Evolutionary conservation across 2,113 vertebrate genomes (phyloP).

Genomic region (Pheucticus melanocephalus): DNA sequence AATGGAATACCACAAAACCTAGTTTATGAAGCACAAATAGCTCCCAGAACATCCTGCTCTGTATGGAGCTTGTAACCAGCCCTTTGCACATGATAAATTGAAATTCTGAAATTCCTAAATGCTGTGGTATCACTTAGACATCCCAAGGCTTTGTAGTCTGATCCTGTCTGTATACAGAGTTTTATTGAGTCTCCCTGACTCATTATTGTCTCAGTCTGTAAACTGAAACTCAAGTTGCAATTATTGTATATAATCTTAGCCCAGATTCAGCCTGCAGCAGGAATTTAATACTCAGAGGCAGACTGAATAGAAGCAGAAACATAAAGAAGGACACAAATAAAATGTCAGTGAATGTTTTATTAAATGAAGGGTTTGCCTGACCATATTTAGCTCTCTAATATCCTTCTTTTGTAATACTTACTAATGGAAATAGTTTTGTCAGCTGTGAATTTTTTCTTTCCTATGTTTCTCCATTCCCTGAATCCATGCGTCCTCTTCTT

Average conservation of each 20-base stretch:
- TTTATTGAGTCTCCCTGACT: constrained; percentile 50
- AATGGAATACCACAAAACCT: neutral
- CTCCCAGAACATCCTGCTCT: neutral
- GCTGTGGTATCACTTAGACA: neutral
- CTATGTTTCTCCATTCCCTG: neutral
- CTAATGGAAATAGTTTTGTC: neutral
- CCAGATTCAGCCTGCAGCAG: constrained; percentile 35
- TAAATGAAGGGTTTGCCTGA: constrained; percentile 26
- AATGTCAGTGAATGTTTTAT: constrained; percentile 56
- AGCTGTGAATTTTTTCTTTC: neutral
- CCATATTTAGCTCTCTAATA: constrained; percentile 14
- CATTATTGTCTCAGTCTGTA: constrained; percentile 66
- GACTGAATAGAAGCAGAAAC: constrained; percentile 46
- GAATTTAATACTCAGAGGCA: constrained; percentile 56
- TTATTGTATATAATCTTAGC: constrained; percentile 41
- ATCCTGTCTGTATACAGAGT: neutral
- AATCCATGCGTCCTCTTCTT: neutral
- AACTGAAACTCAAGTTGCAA: constrained; percentile 61
- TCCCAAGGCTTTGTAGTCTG: neutral
- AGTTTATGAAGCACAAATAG: neutral
- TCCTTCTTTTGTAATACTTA: constrained; percentile 21
- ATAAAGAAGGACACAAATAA: constrained; percentile 47
- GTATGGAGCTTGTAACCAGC: neutral
- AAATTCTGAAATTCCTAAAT: neutral
- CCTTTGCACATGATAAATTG: neutral